phyloP scores from a whole-genome alignment of 2,797 vertebrate genomes.

The Chaenodraco wilsoni region DNA sequence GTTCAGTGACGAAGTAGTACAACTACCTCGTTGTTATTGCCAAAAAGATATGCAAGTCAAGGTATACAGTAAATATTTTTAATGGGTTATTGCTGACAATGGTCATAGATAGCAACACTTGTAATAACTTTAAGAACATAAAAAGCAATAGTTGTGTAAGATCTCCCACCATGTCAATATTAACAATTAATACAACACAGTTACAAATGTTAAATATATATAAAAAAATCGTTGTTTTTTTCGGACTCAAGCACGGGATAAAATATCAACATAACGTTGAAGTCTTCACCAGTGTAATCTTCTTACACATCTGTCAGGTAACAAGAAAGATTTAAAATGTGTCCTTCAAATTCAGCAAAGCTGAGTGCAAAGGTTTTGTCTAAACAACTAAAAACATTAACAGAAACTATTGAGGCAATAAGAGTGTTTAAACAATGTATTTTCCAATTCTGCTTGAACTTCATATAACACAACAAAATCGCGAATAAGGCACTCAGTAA shows the following conservation, averaged over 20 bases:
- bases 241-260: neutral
- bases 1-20: neutral
- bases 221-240: neutral
- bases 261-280: neutral
- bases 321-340: neutral
- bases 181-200: neutral
- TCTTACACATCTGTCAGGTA: neutral
- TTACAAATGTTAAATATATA: neutral
- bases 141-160: neutral
- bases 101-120: neutral
- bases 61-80: slow-evolving; percentile 19
- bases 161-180: neutral
- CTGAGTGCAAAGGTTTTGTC: neutral
- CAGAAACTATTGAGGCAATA: neutral
- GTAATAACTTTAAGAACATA: neutral
- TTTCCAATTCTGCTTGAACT: neutral
- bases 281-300: neutral
- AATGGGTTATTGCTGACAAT: neutral
- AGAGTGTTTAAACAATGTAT: neutral
- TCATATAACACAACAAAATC: neutral
- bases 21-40: neutral
- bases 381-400: neutral
- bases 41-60: neutral
- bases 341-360: neutral
- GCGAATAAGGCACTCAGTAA: neutral